phyloP scores from a whole-genome alignment of 2,113 vertebrate genomes.

The Hydropotes inermis region DNA sequence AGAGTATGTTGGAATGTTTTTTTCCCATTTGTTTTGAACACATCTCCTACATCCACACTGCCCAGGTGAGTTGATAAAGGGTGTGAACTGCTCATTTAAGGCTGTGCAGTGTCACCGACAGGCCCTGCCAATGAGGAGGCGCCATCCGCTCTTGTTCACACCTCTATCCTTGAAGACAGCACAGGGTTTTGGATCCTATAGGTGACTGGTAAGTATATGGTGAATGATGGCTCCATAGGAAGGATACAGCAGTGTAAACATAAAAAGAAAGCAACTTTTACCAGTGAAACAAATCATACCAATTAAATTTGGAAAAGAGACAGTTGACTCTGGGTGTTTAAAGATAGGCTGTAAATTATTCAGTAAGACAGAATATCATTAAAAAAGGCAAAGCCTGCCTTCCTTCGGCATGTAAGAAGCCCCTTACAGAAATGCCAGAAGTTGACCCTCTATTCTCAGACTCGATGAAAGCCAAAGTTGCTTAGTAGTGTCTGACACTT shows the following conservation, averaged over 20 bases:
- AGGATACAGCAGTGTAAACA: rapidly evolving
- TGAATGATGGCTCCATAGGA: background rate
- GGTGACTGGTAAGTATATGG: too few species aligned
- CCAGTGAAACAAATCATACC: background rate
- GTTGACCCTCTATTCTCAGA: background rate
- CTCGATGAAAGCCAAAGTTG: background rate
- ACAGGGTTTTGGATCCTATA: background rate
- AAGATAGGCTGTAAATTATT: background rate
- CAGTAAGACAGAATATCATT: background rate
- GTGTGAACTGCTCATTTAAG: background rate
- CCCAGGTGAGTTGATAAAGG: rapidly evolving
- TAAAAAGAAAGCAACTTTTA: background rate
- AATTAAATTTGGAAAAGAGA: background rate
- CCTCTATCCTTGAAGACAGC: rapidly evolving
- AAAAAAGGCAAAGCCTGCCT: background rate
- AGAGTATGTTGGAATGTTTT: background rate
- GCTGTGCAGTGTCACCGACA: background rate
- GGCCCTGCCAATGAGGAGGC: rapidly evolving
- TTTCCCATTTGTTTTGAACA: background rate
- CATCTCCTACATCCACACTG: background rate
- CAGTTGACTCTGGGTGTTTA: background rate
- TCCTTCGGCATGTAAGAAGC: background rate
- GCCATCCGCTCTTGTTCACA: background rate
- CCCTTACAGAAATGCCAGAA: background rate
- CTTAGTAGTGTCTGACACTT: background rate